Evolutionary conservation across 2,797 vertebrate genomes (phyloP).

Genomic region (Eulemur albifrons): DNA sequence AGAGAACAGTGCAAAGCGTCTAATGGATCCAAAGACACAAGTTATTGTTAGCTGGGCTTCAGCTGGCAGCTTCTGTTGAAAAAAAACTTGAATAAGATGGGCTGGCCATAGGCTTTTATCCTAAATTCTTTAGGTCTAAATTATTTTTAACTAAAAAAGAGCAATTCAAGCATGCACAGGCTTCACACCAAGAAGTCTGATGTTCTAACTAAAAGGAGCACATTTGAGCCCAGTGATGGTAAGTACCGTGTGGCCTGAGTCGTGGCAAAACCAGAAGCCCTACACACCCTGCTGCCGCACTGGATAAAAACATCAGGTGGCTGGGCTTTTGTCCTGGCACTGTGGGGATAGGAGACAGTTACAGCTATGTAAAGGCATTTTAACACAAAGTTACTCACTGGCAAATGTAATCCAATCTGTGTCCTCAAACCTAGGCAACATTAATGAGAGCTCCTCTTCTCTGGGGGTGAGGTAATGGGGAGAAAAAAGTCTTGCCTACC

Average conservation of each 20-base stretch:
- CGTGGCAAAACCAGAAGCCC: neutral
- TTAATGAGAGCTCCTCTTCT: neutral
- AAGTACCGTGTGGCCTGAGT: neutral
- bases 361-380: neutral
- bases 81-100: neutral
- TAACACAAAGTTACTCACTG: neutral
- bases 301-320: neutral
- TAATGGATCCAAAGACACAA: neutral
- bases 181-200: neutral
- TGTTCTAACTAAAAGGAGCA: neutral
- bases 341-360: neutral
- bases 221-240: neutral
- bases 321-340: neutral
- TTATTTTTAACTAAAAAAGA: conserved; percentile 5
- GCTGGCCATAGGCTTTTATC: neutral
- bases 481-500: neutral
- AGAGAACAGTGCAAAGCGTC: neutral
- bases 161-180: neutral
- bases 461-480: neutral
- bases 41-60: neutral
- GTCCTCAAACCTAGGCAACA: neutral
- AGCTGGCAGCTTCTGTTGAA: neutral
- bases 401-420: neutral
- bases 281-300: accelerated
- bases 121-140: neutral